These are phyloP conservation scores for Agelaius phoeniceus DNA, from an alignment of 2,113 vertebrate genomes.

Conservation along the genomic window DNA sequence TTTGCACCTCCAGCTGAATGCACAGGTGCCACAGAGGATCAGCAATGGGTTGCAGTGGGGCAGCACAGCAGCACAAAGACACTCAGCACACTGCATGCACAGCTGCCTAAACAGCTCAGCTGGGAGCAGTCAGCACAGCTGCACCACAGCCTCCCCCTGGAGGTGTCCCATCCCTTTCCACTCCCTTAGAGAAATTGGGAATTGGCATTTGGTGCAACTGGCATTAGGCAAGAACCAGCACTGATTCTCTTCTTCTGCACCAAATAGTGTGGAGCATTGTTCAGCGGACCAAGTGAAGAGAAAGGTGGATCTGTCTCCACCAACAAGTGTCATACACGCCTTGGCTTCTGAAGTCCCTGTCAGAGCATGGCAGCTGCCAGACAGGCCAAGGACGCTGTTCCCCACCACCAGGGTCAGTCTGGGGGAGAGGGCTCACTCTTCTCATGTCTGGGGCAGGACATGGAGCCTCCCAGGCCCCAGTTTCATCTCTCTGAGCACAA, in stretches of 20 bases:
- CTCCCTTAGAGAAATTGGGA: background rate
- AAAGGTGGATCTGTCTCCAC: background rate
- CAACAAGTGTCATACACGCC: accelerated
- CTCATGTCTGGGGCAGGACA: background rate
- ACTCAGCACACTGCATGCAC: accelerated
- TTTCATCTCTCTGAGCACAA: background rate
- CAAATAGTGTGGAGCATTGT: background rate
- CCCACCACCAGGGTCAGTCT: accelerated
- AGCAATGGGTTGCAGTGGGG: background rate
- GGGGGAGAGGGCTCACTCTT: background rate
- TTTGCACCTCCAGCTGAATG: accelerated
- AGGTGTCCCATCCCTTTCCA: background rate
- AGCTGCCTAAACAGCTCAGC: background rate
- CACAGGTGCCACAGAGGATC: background rate
- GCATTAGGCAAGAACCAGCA: background rate
- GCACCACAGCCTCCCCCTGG: no score
- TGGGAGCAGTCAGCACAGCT: background rate
- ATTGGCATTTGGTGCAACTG: background rate
- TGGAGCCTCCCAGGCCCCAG: background rate
- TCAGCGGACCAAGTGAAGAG: background rate
- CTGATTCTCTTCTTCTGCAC: background rate
- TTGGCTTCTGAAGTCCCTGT: background rate
- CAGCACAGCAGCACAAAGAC: accelerated
- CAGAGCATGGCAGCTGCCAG: background rate
- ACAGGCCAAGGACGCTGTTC: background rate